Evolutionary conservation across 1,140 invertebrate genomes (phyloP).

Genomic region (Akabosia matsudoensis): DNA sequence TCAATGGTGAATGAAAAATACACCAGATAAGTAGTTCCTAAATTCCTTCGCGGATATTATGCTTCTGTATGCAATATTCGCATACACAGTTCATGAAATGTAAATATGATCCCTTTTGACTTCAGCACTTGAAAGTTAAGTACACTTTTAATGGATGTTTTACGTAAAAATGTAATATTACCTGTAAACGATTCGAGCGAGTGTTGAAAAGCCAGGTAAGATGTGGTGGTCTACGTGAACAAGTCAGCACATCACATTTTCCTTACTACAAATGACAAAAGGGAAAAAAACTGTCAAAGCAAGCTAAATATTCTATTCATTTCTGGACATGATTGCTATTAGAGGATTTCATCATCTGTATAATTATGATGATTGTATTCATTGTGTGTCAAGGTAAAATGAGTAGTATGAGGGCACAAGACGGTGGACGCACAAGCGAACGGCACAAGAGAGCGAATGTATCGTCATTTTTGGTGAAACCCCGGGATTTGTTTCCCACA

Average conservation of each 20-base stretch:
- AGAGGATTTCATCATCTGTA: not conserved
- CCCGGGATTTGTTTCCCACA: conserved; percentile 22
- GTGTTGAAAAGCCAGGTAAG: too few species aligned
- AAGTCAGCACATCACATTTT: not conserved
- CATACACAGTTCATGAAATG: not conserved
- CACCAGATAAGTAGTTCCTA: too few species aligned
- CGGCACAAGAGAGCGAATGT: not conserved
- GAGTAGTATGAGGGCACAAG: not conserved
- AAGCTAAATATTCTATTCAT: conserved; percentile 20
- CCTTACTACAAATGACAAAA: not conserved
- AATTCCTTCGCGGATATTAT: too few species aligned
- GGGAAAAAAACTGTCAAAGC: conserved; percentile 11
- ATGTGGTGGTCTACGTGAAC: too few species aligned
- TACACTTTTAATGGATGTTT: too few species aligned
- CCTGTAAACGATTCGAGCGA: too few species aligned
- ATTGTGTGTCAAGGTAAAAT: not conserved
- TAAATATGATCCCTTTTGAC: conserved; percentile 10
- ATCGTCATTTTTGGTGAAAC: not conserved
- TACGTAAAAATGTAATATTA: too few species aligned
- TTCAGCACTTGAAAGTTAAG: not conserved
- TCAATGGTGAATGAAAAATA: too few species aligned
- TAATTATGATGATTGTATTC: conserved; percentile 21
- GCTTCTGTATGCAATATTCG: not conserved
- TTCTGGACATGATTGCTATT: not conserved
- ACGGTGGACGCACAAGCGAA: not conserved